phyloP scores from a whole-genome alignment of 1,140 invertebrate genomes.

The Drosophila funebris region DNA sequence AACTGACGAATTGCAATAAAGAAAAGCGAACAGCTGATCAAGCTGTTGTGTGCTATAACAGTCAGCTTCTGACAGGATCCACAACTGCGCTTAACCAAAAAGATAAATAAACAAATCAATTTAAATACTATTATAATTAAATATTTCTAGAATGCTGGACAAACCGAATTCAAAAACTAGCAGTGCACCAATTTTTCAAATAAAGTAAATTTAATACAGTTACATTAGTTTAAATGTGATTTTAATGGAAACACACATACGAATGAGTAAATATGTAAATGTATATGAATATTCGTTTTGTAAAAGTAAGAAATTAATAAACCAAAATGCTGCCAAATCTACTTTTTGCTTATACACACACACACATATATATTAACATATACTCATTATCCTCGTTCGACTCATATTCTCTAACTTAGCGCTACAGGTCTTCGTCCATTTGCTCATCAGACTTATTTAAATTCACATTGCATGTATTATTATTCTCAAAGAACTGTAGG shows the following conservation, averaged over 20 bases:
- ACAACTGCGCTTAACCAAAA: no score
- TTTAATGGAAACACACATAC: constrained; percentile 31
- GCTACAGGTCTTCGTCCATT: constrained; percentile 81
- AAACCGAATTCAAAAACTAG: no score
- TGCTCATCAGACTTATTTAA: constrained; percentile 79
- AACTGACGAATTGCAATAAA: no score
- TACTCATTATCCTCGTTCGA: neutral
- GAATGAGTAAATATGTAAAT: constrained; percentile 24
- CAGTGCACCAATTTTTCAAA: no score
- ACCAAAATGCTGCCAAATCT: constrained; percentile 24
- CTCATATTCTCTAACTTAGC: constrained; percentile 9
- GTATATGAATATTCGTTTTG: constrained; percentile 14
- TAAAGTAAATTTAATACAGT: neutral
- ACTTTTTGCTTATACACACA: neutral
- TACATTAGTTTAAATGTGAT: constrained; percentile 28
- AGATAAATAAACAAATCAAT: no score
- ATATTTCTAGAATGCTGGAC: no score
- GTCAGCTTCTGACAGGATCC: no score
- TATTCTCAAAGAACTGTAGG: constrained; percentile 73
- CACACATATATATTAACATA: constrained; percentile 13
- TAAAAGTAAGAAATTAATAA: constrained; percentile 36
- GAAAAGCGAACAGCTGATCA: no score
- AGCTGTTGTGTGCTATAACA: no score
- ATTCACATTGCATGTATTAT: constrained; percentile 80
- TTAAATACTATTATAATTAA: no score